phyloP scores from a whole-genome alignment of 2,888 invertebrate species.

The Elysia crispata region DNA sequence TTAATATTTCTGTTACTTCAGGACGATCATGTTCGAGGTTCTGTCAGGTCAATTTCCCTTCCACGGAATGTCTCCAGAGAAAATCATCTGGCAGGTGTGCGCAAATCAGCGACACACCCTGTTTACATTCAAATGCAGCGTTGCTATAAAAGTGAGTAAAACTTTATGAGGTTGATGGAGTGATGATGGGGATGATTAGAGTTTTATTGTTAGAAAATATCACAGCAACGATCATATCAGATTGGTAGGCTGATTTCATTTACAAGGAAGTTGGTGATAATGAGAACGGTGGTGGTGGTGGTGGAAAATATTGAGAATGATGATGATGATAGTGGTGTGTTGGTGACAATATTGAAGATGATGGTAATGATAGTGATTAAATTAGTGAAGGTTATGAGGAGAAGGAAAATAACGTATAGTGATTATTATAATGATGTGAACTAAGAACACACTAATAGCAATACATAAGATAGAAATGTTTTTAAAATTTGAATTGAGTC shows the following conservation, averaged over 20 bases:
- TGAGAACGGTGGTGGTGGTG: neutral
- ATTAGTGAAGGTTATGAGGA: neutral
- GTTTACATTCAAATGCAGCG: slow-evolving; percentile 68
- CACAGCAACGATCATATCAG: no score
- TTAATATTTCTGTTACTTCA: slow-evolving; percentile 72
- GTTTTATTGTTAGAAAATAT: no score
- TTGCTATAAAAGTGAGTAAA: slow-evolving; percentile 72
- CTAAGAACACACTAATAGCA: no score
- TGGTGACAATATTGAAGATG: slow-evolving; percentile 30
- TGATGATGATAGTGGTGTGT: slow-evolving; percentile 32
- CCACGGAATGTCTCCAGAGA: slow-evolving; percentile 92
- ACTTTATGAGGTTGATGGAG: neutral
- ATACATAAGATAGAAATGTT: no score
- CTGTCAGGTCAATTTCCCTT: slow-evolving; percentile 96
- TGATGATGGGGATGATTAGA: no score
- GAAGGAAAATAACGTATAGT: neutral
- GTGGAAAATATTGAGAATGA: neutral
- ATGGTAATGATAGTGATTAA: slow-evolving; percentile 31
- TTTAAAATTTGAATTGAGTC: no score
- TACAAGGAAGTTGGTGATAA: neutral
- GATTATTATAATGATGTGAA: neutral
- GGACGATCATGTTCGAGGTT: slow-evolving; percentile 98
- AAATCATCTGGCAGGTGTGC: slow-evolving; percentile 97
- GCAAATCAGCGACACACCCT: slow-evolving; percentile 82
- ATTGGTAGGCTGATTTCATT: no score